These are phyloP conservation scores for Microctonus brassicae DNA, from an alignment of 2,888 invertebrate genomes.

Conservation along the genomic window DNA sequence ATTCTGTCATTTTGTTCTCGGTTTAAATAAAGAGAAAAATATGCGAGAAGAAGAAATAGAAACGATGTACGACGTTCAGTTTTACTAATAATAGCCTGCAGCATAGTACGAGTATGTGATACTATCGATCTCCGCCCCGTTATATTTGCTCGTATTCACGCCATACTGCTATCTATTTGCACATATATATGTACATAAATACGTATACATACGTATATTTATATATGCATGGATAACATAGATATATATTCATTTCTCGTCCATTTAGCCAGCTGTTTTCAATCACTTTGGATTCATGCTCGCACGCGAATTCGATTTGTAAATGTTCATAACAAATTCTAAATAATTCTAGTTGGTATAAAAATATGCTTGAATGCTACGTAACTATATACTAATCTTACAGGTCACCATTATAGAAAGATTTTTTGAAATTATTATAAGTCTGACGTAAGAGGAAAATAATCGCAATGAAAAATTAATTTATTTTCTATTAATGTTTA, in stretches of 20 bases:
- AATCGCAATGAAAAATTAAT: too few relatives aligned
- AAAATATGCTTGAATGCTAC: too few relatives aligned
- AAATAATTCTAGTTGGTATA: conserved; percentile 30
- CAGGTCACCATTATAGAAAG: too few relatives aligned
- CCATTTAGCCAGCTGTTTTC: conserved; percentile 36
- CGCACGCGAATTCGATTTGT: conserved; percentile 30
- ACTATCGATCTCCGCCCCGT: conserved; percentile 24
- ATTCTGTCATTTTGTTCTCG: neutral
- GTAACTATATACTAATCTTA: too few relatives aligned
- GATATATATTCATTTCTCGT: conserved; percentile 2
- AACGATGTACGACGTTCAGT: conserved; percentile 5
- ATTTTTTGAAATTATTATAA: too few relatives aligned
- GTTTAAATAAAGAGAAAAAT: neutral
- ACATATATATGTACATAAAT: neutral
- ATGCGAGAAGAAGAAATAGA: neutral
- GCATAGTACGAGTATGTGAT: conserved; percentile 10
- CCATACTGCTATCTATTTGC: neutral
- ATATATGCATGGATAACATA: too few relatives aligned
- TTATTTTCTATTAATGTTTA: too few relatives aligned
- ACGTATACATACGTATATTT: too few relatives aligned
- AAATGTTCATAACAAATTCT: conserved; percentile 25
- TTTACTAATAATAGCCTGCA: conserved; percentile 25
- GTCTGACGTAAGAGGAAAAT: too few relatives aligned
- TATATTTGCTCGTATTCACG: conserved; percentile 24
- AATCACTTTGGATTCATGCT: conserved; percentile 34